Evolutionary conservation across 2,888 invertebrate genomes (phyloP), one percentile per base, ranked within the genome.

Genomic region (Panzeria rudis): DNA sequence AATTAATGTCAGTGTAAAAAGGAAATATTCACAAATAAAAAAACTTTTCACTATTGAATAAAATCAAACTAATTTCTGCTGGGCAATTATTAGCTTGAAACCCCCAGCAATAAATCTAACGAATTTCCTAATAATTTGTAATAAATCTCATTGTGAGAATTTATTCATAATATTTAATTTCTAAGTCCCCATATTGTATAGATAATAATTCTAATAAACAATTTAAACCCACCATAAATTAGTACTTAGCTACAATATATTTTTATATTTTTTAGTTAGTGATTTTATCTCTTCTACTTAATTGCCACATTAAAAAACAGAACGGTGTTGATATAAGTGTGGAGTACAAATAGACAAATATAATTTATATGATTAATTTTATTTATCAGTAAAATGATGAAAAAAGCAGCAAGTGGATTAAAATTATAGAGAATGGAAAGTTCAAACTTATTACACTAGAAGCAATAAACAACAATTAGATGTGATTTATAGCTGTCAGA

Each of bases 401-500:
- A 15, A 66, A 54, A 66, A 56, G n/a, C 38, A 23, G 1, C 50
- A 47, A 35, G 41, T 41, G 32, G 32, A 35, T 66, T 56, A 56
- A 64, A n/a, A 47, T 35, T 81, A 32, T 54, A 47, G 35, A 20
- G 32, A 75, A 61, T 23, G 69, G 54, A 61, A 69, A 44, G 38
- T 25, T 54, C 32, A 62, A 47, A 47, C 13, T 20, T 29, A 64
- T 23, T 64, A 38, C 2, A 56, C 3, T 56, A 3, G 2, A 47
- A 35, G 32, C 35, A 29, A 64, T 17, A 47, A 68, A 56, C 77
- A 62, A 69, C 87, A 89, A 89, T 90, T 90, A 89, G 87, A 88
- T 88, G 89, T 89, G 90, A 91, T 90, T 89, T 90, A 91, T 90
- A 88, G 90, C 88, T 89, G 90, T 90, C 89, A 89, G 90, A 89